A percentile compares a stretch with the other conserved stretches of the same genome.
These are phyloP conservation scores for Pomatostomus ruficeps DNA, from an alignment of 2,113 vertebrate genomes.

Conservation along the genomic window DNA sequence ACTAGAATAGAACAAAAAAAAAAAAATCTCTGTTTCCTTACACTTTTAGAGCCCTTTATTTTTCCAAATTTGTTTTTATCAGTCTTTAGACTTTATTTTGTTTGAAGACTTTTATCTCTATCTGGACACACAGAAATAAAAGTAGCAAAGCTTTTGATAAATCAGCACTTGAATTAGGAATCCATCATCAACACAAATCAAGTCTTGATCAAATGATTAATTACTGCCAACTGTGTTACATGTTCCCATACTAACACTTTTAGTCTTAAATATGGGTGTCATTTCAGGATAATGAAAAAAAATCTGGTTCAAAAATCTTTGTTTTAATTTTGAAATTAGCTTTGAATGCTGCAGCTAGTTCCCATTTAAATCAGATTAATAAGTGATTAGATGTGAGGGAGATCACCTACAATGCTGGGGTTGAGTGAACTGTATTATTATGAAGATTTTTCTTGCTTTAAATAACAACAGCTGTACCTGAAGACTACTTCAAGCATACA, in stretches of 20 bases:
- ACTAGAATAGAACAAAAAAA: not conserved
- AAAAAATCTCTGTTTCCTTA: not conserved
- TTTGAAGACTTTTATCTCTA: not conserved
- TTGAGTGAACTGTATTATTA: not conserved
- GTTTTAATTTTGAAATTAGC: not conserved
- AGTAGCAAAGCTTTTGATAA: not conserved
- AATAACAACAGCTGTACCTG: not conserved
- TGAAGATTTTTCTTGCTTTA: not conserved
- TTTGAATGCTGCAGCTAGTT: not conserved
- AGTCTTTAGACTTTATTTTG: not conserved
- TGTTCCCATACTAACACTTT: not conserved
- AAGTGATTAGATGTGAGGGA: not conserved
- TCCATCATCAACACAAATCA: not conserved
- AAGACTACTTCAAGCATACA: not conserved
- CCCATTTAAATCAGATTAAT: not conserved
- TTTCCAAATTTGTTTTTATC: not conserved
- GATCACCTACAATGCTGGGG: not conserved
- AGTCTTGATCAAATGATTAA: not conserved
- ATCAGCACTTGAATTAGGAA: not conserved
- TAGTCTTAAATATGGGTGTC: not conserved
- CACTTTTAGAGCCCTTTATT: not conserved
- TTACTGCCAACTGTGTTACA: not conserved
- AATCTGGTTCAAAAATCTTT: not conserved
- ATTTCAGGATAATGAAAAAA: not conserved
- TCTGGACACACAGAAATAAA: not conserved